These are phyloP conservation scores for Xenopus petersii DNA, from an alignment of 2,797 vertebrate species.

Conservation along the genomic window DNA sequence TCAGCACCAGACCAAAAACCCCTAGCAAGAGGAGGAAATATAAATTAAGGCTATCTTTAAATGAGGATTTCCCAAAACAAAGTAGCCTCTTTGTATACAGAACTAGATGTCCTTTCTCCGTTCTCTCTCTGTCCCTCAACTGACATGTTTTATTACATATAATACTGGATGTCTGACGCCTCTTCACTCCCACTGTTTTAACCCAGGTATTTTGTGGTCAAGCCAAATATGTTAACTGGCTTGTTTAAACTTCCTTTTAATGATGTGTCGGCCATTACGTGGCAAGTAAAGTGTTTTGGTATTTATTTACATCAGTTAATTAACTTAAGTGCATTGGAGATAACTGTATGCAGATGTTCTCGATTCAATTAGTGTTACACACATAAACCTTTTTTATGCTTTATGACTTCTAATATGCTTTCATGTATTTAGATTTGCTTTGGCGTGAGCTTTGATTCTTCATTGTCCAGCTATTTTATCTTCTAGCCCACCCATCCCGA, in stretches of 20 bases:
- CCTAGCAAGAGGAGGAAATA: no score
- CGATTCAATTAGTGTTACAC: slow-evolving; percentile 68
- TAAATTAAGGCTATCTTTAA: no score
- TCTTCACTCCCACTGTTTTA: not conserved
- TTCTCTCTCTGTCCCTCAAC: not conserved
- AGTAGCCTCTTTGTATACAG: not conserved
- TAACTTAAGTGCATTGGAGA: slow-evolving; percentile 58
- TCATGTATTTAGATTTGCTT: slow-evolving; percentile 59
- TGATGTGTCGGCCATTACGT: slow-evolving; percentile 69
- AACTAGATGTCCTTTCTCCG: slow-evolving; percentile 3
- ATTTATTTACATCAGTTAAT: slow-evolving; percentile 65
- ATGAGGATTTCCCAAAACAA: no score
- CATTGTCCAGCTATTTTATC: slow-evolving; percentile 64
- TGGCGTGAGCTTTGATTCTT: slow-evolving; percentile 57
- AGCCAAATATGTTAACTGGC: slow-evolving; percentile 67
- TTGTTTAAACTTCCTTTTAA: slow-evolving; percentile 68
- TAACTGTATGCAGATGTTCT: slow-evolving; percentile 64
- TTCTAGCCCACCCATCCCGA: slow-evolving; percentile 62
- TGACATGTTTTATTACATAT: slow-evolving; percentile 13
- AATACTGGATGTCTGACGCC: slow-evolving; percentile 12
- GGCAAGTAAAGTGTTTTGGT: slow-evolving; percentile 59
- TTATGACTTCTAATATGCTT: slow-evolving; percentile 64
- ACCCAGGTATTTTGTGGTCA: slow-evolving; percentile 54
- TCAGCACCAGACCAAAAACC: no score
- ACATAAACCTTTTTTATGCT: slow-evolving; percentile 64